Conservation (phyloP, 2,888 invertebrate species). For the Pecten maximus region DNA sequence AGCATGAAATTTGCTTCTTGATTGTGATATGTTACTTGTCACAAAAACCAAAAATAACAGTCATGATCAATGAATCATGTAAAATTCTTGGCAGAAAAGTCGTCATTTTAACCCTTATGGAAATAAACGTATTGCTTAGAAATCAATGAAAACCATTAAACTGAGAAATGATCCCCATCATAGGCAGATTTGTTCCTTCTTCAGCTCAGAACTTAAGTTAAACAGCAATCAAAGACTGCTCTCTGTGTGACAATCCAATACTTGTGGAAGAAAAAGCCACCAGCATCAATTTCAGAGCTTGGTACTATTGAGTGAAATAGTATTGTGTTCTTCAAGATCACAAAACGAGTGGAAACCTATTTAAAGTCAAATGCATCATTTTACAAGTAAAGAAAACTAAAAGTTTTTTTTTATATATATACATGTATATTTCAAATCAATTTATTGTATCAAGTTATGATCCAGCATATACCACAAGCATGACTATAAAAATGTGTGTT, state of each 20-base stretch:
- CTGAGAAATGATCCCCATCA: not conserved
- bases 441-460: not conserved
- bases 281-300: not conserved
- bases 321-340: no score
- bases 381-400: not conserved
- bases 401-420: no score
- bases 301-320: not conserved
- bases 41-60: not conserved
- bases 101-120: not conserved
- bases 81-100: not conserved
- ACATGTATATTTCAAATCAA: constrained; percentile 1
- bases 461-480: no score
- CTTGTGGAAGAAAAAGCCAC: not conserved
- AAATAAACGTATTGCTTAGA: not conserved
- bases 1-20: not conserved
- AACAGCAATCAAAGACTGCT: not conserved
- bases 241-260: not conserved
- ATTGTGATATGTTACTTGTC: not conserved
- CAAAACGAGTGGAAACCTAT: no score
- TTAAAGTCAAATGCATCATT: not conserved
- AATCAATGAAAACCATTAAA: not conserved
- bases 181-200: not conserved
- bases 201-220: not conserved
- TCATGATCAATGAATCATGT: not conserved
- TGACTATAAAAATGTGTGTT: no score